Conservation (phyloP, 2,888 invertebrate species). For the Ophion costatus region DNA sequence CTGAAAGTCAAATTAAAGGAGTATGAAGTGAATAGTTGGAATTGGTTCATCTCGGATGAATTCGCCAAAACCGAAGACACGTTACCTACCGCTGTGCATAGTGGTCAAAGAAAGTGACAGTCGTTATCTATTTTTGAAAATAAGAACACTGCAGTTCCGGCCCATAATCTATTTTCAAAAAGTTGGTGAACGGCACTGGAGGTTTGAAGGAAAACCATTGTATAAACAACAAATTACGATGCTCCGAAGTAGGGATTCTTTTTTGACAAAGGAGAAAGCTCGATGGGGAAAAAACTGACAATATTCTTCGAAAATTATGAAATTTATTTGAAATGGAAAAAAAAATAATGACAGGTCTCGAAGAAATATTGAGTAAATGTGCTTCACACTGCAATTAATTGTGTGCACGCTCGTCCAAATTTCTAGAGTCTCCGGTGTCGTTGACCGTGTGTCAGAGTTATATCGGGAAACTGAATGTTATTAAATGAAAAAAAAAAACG, state of each 20-base stretch:
- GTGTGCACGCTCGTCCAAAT: neutral
- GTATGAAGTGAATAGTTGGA: neutral
- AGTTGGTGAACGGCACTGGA: neutral
- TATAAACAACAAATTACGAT: too few species aligned
- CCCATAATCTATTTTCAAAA: conserved; percentile 3
- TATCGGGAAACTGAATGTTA: neutral
- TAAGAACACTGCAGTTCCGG: conserved; percentile 12
- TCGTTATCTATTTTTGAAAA: neutral
- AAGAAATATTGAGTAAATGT: neutral
- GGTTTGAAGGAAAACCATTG: neutral
- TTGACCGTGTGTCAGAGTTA: neutral
- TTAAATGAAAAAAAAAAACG: neutral
- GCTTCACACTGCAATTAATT: neutral
- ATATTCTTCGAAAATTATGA: neutral
- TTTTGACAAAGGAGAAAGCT: too few species aligned
- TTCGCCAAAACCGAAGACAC: neutral
- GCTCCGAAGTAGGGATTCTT: too few species aligned
- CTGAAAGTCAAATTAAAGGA: neutral
- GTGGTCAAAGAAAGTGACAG: neutral
- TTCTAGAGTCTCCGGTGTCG: neutral
- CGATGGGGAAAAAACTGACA: neutral
- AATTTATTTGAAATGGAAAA: neutral
- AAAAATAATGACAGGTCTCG: neutral
- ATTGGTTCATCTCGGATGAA: neutral
- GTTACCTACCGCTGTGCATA: neutral